phyloP scores from a whole-genome alignment of 2,797 vertebrate species.

The Aphelocoma californica region DNA sequence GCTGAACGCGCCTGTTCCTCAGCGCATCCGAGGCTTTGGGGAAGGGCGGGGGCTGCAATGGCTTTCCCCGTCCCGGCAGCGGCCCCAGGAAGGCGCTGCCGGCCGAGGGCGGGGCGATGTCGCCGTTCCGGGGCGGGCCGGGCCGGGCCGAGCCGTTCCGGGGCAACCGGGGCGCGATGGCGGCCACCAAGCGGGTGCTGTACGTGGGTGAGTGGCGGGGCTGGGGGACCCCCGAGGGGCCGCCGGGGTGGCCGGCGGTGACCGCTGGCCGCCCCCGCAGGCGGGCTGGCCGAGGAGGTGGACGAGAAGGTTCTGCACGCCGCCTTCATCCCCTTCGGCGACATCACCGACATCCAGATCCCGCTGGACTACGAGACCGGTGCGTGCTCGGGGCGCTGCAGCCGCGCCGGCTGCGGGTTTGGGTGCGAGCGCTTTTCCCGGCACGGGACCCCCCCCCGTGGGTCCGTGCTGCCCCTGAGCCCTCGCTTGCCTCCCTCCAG shows the following conservation, averaged over 20 bases:
- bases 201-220: constrained; percentile 85
- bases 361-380: constrained; percentile 97
- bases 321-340: constrained; percentile 95
- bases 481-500: constrained; percentile 60
- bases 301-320: constrained; percentile 95
- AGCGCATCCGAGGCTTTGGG: background rate
- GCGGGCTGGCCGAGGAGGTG: constrained; percentile 93
- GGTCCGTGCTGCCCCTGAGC: background rate
- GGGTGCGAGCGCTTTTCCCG: background rate
- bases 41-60: no score
- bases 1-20: no score
- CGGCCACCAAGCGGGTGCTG: constrained; percentile 86
- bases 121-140: background rate
- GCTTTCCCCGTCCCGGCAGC: no score
- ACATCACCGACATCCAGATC: constrained; percentile 96
- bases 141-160: background rate
- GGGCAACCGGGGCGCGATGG: constrained; percentile 74
- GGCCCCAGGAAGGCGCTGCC: no score
- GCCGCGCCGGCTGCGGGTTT: background rate
- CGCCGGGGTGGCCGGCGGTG: background rate
- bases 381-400: background rate
- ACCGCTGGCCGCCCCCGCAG: constrained; percentile 65
- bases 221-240: background rate
- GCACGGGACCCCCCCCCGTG: background rate
- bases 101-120: background rate